These are phyloP conservation scores for Carcharodon carcharias DNA, from an alignment of 2,797 vertebrate genomes.

Conservation along the genomic window DNA sequence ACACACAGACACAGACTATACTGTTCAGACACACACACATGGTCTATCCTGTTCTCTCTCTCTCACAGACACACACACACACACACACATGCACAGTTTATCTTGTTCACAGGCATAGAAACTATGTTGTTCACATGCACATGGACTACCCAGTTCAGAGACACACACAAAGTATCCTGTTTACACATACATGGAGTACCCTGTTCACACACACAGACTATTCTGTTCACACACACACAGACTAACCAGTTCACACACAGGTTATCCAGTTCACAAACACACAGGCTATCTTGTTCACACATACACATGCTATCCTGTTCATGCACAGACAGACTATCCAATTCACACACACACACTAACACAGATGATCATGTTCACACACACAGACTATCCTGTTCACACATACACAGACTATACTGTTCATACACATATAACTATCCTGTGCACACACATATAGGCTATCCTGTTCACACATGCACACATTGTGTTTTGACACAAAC, in stretches of 20 bases:
- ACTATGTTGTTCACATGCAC: background rate
- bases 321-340: no score
- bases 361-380: no score
- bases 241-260: background rate
- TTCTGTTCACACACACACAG: background rate
- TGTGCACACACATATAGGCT: no score
- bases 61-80: no score
- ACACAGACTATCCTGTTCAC: background rate
- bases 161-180: background rate
- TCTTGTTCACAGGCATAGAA: background rate
- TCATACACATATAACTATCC: no score
- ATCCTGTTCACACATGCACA: accelerated
- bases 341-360: no score
- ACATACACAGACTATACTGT: no score
- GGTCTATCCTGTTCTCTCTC: no score
- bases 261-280: background rate
- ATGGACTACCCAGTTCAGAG: background rate
- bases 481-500: no score
- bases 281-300: background rate
- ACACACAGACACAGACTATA: no score
- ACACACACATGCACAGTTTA: background rate
- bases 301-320: no score
- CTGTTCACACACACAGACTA: background rate
- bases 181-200: background rate
- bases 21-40: background rate